Percentiles rank a stretch among this genome's conserved stretches.
phyloP scores from a whole-genome alignment of 2,797 vertebrate genomes.

The Parotocinclus haroldoi region DNA sequence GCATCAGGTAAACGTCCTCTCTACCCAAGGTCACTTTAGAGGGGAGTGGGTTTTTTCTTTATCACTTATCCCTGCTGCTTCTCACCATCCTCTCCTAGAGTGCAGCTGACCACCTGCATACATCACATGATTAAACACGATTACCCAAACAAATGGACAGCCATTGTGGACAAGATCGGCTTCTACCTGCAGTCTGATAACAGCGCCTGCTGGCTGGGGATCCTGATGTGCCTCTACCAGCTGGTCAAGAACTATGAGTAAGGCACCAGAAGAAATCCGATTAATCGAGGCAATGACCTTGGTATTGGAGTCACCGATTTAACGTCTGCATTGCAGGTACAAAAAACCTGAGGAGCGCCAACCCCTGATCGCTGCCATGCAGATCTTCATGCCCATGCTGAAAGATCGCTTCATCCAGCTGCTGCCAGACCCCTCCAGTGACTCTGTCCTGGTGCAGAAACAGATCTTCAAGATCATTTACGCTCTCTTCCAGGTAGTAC shows the following conservation, averaged over 20 bases:
- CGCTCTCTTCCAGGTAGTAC: constrained; percentile 92
- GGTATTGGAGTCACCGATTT: not conserved
- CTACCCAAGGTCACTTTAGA: no score
- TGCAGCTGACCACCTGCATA: constrained; percentile 97
- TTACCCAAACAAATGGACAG: constrained; percentile 94
- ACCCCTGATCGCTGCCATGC: constrained; percentile 96
- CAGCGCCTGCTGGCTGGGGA: constrained; percentile 92
- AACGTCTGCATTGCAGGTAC: constrained; percentile 72
- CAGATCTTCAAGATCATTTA: constrained; percentile 99
- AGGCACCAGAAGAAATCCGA: constrained; percentile 50
- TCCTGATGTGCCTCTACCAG: constrained; percentile 97
- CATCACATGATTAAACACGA: constrained; percentile 99
- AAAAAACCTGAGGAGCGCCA: constrained; percentile 96
- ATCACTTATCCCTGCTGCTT: not conserved
- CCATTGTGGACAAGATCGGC: constrained; percentile 96
- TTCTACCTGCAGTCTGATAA: constrained; percentile 97
- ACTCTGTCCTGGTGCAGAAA: constrained; percentile 97
- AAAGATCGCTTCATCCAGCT: constrained; percentile 96
- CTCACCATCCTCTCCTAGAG: constrained; percentile 65
- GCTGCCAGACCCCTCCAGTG: constrained; percentile 86
- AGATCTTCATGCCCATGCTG: constrained; percentile 96
- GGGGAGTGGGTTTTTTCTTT: not conserved
- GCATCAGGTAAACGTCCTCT: constrained; percentile 80
- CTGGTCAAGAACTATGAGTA: constrained; percentile 99
- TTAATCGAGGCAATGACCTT: not conserved